Percentiles rank a stretch among this genome's conserved stretches.
These are phyloP conservation scores for Siniperca chuatsi DNA, from an alignment of 2,113 vertebrate genomes.

Conservation along the genomic window DNA sequence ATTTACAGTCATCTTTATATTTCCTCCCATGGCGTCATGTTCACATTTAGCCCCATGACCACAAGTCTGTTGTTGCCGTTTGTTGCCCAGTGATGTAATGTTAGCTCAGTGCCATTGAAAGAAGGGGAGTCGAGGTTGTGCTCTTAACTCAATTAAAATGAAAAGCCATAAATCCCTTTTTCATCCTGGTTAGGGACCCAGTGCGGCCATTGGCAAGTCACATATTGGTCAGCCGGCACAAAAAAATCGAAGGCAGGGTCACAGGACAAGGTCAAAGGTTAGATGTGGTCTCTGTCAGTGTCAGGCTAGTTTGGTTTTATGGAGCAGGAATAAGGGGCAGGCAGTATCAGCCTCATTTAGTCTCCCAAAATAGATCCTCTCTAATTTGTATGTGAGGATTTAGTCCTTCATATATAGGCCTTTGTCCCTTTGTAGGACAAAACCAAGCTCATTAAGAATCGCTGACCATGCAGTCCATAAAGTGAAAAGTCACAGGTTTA, in stretches of 20 bases:
- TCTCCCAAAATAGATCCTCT: conserved; percentile 63
- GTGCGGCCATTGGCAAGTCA: conserved; percentile 88
- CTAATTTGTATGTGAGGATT: conserved; percentile 69
- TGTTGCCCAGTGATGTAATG: conserved; percentile 78
- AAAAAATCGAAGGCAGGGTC: conserved; percentile 87
- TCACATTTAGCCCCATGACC: conserved; percentile 71
- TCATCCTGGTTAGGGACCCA: conserved; percentile 86
- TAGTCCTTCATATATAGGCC: conserved; percentile 49
- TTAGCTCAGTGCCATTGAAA: conserved; percentile 58
- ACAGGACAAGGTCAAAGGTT: conserved; percentile 88
- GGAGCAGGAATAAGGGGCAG: conserved; percentile 65
- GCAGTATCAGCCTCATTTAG: conserved; percentile 77
- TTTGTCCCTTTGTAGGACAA: conserved; percentile 57
- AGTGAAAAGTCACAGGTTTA: conserved; percentile 52
- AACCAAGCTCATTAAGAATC: conserved; percentile 60
- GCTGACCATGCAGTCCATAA: conserved; percentile 54
- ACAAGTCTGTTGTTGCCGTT: conserved; percentile 61
- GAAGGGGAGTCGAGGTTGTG: conserved; percentile 68
- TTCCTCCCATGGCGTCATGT: conserved; percentile 70
- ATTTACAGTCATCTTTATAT: conserved; percentile 51
- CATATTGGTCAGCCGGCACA: conserved; percentile 86
- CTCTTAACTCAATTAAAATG: conserved; percentile 87
- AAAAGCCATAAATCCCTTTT: conserved; percentile 89
- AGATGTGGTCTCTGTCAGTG: conserved; percentile 86
- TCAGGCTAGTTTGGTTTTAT: conserved; percentile 84